Evolutionary conservation across 2,113 vertebrate genomes (phyloP).

Genomic region (Podilymbus podiceps): DNA sequence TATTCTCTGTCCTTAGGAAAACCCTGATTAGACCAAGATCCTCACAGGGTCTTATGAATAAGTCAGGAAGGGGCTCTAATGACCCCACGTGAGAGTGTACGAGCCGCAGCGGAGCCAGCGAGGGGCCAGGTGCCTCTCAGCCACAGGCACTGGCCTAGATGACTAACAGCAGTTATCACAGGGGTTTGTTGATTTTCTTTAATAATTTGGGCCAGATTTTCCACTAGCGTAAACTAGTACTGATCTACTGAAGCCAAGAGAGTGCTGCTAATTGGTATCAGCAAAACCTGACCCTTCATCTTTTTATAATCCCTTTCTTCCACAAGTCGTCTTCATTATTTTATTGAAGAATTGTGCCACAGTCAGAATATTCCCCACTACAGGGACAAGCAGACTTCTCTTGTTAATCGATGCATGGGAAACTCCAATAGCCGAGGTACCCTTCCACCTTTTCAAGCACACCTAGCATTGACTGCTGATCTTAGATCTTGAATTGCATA

Average conservation of each 20-base stretch:
- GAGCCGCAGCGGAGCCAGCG: background rate
- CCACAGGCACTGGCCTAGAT: background rate
- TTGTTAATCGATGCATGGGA: background rate
- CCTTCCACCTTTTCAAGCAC: background rate
- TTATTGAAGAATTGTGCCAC: background rate
- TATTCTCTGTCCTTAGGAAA: slow-evolving; percentile 31
- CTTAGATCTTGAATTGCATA: slow-evolving; percentile 32
- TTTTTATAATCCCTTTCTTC: background rate
- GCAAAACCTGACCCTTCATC: background rate
- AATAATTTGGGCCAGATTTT: background rate
- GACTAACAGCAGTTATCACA: background rate
- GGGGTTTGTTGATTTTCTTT: background rate
- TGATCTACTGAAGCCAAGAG: background rate
- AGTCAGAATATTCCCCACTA: background rate
- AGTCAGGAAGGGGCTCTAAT: slow-evolving; percentile 50
- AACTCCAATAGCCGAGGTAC: background rate
- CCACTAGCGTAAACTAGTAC: background rate
- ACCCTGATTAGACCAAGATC: slow-evolving; percentile 42
- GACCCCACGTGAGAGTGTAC: background rate
- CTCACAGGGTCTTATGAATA: slow-evolving; percentile 34
- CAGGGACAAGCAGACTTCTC: background rate
- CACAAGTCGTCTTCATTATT: background rate
- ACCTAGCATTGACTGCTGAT: slow-evolving; percentile 26
- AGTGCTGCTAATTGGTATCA: background rate
- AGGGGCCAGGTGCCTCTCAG: slow-evolving; percentile 13